phyloP scores from a whole-genome alignment of 2,113 vertebrate genomes.

The Dasyornis broadbenti region DNA sequence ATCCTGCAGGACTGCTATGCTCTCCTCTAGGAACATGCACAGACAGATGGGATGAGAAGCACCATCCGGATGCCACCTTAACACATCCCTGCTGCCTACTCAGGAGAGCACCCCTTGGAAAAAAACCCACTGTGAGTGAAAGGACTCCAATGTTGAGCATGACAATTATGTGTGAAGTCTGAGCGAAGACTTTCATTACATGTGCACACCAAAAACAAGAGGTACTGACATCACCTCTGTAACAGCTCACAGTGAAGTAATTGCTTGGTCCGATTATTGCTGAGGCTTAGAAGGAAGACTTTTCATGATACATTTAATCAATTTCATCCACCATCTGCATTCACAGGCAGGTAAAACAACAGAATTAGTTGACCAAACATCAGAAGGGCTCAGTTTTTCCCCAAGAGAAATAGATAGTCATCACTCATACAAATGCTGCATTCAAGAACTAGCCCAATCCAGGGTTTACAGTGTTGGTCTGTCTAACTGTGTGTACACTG shows the following conservation, averaged over 20 bases:
- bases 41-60: not conserved
- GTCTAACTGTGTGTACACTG: not conserved
- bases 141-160: not conserved
- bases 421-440: not conserved
- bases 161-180: not conserved
- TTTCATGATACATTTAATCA: not conserved
- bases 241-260: not conserved
- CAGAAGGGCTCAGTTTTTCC: not conserved
- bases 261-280: not conserved
- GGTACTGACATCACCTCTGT: not conserved
- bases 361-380: not conserved
- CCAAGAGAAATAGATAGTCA: not conserved
- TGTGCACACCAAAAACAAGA: not conserved
- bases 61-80: rapidly evolving
- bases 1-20: not conserved
- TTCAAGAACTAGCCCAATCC: not conserved
- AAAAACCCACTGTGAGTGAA: not conserved
- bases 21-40: not conserved
- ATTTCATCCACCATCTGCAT: not conserved
- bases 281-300: not conserved
- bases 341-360: not conserved
- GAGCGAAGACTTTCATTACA: not conserved
- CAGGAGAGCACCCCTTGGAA: not conserved
- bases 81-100: not conserved
- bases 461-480: not conserved